A percentile compares a stretch with the other conserved stretches of the same genome.
Conservation (phyloP, 1,140 invertebrate genomes). For the Euborellia annulipes region DNA sequence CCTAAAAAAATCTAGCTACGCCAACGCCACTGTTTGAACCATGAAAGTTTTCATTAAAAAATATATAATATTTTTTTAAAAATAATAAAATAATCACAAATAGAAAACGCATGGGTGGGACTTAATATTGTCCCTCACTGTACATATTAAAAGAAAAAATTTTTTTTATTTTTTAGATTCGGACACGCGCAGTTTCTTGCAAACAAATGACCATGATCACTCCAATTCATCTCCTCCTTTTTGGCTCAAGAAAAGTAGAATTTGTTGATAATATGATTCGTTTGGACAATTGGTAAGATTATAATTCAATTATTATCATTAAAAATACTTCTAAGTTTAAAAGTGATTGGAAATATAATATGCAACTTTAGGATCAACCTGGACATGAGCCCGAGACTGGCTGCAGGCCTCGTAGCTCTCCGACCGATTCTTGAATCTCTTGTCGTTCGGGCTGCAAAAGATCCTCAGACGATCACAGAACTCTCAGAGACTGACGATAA, state of each 20-base stretch:
- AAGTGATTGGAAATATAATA: constrained; percentile 3
- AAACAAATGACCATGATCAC: constrained; percentile 96
- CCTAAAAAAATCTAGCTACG: too few species aligned
- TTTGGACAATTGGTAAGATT: constrained; percentile 63
- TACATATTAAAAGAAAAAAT: too few species aligned
- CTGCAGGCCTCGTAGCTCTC: constrained; percentile 67
- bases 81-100: too few species aligned
- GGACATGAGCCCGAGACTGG: constrained; percentile 56
- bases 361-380: constrained; percentile 57
- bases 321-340: not conserved
- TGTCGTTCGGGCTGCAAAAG: constrained; percentile 55
- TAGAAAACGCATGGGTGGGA: too few species aligned
- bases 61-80: too few species aligned
- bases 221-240: constrained; percentile 82
- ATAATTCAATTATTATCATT: constrained; percentile 1
- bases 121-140: too few species aligned
- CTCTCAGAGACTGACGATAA: constrained; percentile 37
- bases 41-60: too few species aligned
- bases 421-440: constrained; percentile 75
- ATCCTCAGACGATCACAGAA: constrained; percentile 53
- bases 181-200: constrained; percentile 88
- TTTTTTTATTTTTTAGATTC: too few species aligned
- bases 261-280: constrained; percentile 50
- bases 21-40: too few species aligned
- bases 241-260: constrained; percentile 79